These are phyloP conservation scores for Abscondita cerata DNA, from an alignment of 2,888 invertebrate species.

Conservation along the genomic window DNA sequence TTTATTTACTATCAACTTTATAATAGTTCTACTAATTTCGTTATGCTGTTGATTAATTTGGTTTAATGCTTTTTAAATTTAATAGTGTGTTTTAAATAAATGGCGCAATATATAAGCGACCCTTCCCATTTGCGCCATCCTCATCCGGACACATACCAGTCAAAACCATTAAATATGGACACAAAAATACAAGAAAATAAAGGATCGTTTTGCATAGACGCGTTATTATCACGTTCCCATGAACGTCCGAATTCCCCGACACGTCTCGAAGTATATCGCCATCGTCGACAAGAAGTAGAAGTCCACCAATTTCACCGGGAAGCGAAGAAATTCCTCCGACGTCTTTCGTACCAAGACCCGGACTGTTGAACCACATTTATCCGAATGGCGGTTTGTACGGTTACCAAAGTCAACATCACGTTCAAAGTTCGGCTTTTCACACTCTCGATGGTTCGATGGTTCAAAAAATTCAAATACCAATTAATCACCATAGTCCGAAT, in stretches of 20 bases:
- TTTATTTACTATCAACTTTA: constrained; percentile 2
- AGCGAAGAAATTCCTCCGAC: constrained; percentile 72
- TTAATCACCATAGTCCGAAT: constrained; percentile 56
- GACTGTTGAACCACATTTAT: constrained; percentile 61
- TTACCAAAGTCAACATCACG: constrained; percentile 62
- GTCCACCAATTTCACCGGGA: constrained; percentile 86
- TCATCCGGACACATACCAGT: constrained; percentile 42
- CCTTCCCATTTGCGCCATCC: constrained; percentile 43
- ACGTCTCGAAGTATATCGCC: constrained; percentile 57
- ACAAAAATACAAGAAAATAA: constrained; percentile 57
- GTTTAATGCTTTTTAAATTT: not conserved
- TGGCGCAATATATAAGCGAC: constrained; percentile 52
- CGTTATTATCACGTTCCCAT: constrained; percentile 69
- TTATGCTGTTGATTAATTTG: not conserved
- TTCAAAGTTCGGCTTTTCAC: constrained; percentile 64
- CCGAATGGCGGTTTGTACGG: constrained; percentile 51
- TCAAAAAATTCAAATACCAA: constrained; percentile 60
- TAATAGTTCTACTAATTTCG: not conserved
- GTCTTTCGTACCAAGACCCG: constrained; percentile 67
- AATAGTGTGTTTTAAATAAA: constrained; percentile 22
- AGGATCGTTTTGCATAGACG: constrained; percentile 90
- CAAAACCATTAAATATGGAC: constrained; percentile 53
- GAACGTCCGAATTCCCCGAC: constrained; percentile 51
- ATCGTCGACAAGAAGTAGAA: constrained; percentile 71
- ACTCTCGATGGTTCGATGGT: constrained; percentile 58